phyloP scores from a whole-genome alignment of 2,888 invertebrate species.

The Dicycla oo region DNA sequence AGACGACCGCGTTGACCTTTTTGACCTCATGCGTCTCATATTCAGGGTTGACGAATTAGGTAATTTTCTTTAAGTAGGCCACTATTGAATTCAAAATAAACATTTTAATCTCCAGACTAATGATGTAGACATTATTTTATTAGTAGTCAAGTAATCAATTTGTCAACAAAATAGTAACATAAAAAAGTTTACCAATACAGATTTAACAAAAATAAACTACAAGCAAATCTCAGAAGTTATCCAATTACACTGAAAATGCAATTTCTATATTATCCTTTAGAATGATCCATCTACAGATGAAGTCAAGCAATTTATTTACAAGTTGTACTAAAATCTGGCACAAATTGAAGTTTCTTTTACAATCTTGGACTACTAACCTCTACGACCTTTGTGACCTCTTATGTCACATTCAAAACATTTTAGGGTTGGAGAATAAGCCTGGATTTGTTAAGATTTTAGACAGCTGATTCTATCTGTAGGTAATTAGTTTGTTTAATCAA shows the following conservation, averaged over 20 bases:
- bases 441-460: conserved; percentile 18
- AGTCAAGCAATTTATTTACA: conserved; percentile 36
- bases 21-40: conserved; percentile 16
- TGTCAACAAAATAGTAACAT: background rate
- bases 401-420: conserved; percentile 32
- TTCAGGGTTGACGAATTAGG: conserved; percentile 22
- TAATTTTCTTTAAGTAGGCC: conserved; percentile 18
- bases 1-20: conserved; percentile 18
- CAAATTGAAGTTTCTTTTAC: conserved; percentile 29
- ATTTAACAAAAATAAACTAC: background rate
- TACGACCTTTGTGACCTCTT: conserved; percentile 25
- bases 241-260: conserved; percentile 4
- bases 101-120: conserved; percentile 22
- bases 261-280: conserved; percentile 14
- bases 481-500: conserved; percentile 34
- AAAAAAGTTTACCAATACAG: background rate
- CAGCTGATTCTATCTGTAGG: conserved; percentile 19
- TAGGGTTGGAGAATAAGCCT: conserved; percentile 39
- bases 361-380: conserved; percentile 42
- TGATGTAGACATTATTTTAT: background rate
- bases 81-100: conserved; percentile 28
- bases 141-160: background rate
- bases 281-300: conserved; percentile 3
- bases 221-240: conserved; percentile 12
- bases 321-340: conserved; percentile 11